Evolutionary conservation across 2,888 invertebrate species (phyloP).

Genomic region (Pyralis farinalis): DNA sequence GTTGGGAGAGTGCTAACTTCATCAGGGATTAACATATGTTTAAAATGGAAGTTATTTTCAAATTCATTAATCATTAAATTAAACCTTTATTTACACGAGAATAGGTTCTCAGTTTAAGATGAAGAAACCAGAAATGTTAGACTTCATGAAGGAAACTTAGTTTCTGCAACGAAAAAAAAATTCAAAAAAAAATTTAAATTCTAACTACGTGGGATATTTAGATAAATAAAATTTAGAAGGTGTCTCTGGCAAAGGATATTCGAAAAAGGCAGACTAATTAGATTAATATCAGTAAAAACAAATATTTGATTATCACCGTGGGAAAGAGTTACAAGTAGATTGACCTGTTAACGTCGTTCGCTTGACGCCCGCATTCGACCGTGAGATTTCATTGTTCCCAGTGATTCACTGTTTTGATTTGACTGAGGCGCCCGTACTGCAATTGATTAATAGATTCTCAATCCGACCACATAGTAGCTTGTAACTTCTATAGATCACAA

Average conservation of each 20-base stretch:
- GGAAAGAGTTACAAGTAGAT: slow-evolving; percentile 71
- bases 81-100: no score
- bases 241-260: neutral
- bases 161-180: no score
- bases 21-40: no score
- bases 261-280: slow-evolving; percentile 25
- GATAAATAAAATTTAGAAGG: no score
- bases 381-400: slow-evolving; percentile 72
- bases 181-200: no score
- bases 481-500: slow-evolving; percentile 20
- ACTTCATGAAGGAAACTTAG: no score
- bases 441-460: slow-evolving; percentile 62
- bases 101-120: no score
- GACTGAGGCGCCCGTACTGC: slow-evolving; percentile 50
- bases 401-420: slow-evolving; percentile 70
- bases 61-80: no score
- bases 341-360: slow-evolving; percentile 69
- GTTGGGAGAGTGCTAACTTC: no score
- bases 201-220: no score
- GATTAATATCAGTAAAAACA: slow-evolving; percentile 33
- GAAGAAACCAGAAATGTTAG: no score
- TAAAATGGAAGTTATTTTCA: no score
- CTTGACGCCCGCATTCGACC: slow-evolving; percentile 74
- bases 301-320: slow-evolving; percentile 65
- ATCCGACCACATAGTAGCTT: slow-evolving; percentile 22